Evolutionary conservation across 2,797 vertebrate species (phyloP), one percentile per base, ranked within the genome.

Genomic region (Typhlichthys subterraneus): DNA sequence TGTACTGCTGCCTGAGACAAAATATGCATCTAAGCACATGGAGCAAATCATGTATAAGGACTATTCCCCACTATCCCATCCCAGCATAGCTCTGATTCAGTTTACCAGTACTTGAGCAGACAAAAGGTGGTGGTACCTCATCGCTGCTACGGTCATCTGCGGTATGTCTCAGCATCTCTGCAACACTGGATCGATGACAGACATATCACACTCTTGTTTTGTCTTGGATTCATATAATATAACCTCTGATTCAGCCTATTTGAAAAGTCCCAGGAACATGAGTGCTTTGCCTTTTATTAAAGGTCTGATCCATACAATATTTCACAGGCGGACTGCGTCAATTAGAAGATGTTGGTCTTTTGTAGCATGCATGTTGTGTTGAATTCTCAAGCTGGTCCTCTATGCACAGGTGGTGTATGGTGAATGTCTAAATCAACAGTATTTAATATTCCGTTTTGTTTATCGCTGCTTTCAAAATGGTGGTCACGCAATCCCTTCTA

Each of bases 391-490:
- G 2, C 47, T 53, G n/a, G 4, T 42, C 11, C 46, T 6, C 11
- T 19, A 59, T 14, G 7, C 14, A 33, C 2, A 50, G 38, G 29
- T 45, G 45, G 33, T 45, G 12, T 54, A 19, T 19, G 14, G 9
- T 46, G 17, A 72, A 55, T 57, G 33, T 23, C 14, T 31, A 65
- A 47, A 19, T 65, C 12, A 42, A 49, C 17, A 17, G 14, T 42
- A 45, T 53, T 49, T 14, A 45, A 56, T 52, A 15, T 47, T 53
- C 2, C 12, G 46, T 50, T 46, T 61, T 19, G 50, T 47, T 56
- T 29, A 29, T 59, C 12, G 14, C 29, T 6, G 46, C 4, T 5
- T 58, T 65, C 47, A 57, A n/a, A 19, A 72, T 76, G 65, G 17
- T 12, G 8, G 50, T 56, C 33, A 63, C 17, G 2, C 45, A 57